Base-by-base conservation (phyloP, 2,888 invertebrate genomes). In the Prosapia bicincta region DNA sequence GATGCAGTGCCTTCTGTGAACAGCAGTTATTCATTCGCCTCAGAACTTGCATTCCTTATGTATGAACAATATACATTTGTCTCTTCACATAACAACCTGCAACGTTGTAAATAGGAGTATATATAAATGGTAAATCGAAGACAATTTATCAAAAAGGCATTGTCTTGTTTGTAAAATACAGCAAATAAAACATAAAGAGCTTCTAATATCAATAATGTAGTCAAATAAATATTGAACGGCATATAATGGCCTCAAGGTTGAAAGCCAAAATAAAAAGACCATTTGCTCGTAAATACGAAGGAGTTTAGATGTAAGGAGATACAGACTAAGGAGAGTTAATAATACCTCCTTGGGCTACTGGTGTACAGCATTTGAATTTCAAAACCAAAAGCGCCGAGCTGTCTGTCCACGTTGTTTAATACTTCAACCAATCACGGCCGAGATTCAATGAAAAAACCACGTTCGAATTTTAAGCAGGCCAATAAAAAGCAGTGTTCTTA, bases 391-490 rank as follows among this genome's bases (percentile, higher is more conserved):
- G 74, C 74, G 74, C 74, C 74, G 74, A 30, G 74, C 74, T 74
- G 74, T 74, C 74, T 74, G 74, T 69, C 69, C 74, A 54, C 69
- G 74, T 74, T 74, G 74, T 74, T 74, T 74, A 74, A 43, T 69
- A 74, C 74, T 74, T 26, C 69, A 66, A 74, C 69, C 74, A 68
- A 74, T 74, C 74, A 74, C 74, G 69, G 74, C 30, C 69, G 54
- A 68, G 69, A 69, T 74, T 74, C 74, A 74, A 74, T 69, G 74
- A 74, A 74, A 74, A 74, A 74, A 74, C 74, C 74, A 69, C 26
- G 74, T 74, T 74, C 74, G 74, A 74, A 74, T 74, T 74, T 74
- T 74, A 74, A 74, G 66, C 74, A 74, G 74, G 74, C 43, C 69
- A 69, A 74, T 74, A 74, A 74, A 74, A 74, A 69, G 69, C 54